Percentiles rank a stretch among this genome's conserved stretches.
These are phyloP conservation scores for Leptinotarsa defecta DNA, from an alignment of 1,140 invertebrate species.

Conservation along the genomic window DNA sequence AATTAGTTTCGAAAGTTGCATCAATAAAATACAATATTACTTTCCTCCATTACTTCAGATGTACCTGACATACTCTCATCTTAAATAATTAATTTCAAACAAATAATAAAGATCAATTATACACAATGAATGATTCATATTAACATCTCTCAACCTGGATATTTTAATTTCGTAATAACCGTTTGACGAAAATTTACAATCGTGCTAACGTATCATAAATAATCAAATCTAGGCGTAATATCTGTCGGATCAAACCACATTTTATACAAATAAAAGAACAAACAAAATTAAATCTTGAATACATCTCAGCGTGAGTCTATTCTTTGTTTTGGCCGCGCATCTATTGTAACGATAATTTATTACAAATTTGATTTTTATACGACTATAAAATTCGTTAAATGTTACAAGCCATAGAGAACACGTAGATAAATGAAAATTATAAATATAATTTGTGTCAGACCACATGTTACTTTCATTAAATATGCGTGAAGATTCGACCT, in stretches of 20 bases:
- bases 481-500: conserved; percentile 10
- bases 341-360: conserved; percentile 32
- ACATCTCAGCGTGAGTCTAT: conserved; percentile 31
- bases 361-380: conserved; percentile 38
- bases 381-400: conserved; percentile 30
- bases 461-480: conserved; percentile 19
- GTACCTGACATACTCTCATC: too few relatives aligned
- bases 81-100: too few relatives aligned
- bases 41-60: too few relatives aligned
- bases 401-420: conserved; percentile 20
- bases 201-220: conserved; percentile 24
- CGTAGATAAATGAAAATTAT: conserved; percentile 25
- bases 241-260: conserved; percentile 31
- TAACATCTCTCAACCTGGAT: background rate
- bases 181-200: conserved; percentile 7
- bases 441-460: conserved; percentile 12
- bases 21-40: too few relatives aligned
- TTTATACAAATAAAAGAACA: conserved; percentile 31
- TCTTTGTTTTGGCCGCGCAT: conserved; percentile 33
- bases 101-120: too few relatives aligned
- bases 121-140: conserved; percentile 1
- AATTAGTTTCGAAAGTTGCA: too few relatives aligned
- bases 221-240: conserved; percentile 30
- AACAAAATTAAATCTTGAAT: conserved; percentile 37
- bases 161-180: conserved; percentile 16